These are phyloP conservation scores for Caenorhabditis afra DNA, from an alignment of 2,888 invertebrate genomes.

Conservation along the genomic window DNA sequence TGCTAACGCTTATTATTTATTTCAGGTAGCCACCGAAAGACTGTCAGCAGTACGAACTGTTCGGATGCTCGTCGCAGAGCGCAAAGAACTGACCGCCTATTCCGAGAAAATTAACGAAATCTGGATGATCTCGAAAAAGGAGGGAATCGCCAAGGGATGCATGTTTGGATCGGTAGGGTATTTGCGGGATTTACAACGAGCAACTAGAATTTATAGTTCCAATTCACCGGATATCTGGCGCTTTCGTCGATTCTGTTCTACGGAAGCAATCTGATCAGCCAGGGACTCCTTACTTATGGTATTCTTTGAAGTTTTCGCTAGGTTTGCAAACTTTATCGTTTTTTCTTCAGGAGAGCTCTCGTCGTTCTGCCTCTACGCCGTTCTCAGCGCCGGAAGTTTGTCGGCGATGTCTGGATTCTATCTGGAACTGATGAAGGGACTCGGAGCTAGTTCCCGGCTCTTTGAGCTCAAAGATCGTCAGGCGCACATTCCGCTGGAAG, in stretches of 20 bases:
- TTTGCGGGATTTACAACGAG: no score
- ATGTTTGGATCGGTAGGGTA: slow-evolving; percentile 89
- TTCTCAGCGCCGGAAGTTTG: slow-evolving; percentile 76
- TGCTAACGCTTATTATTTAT: background rate
- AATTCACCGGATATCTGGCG: slow-evolving; percentile 78
- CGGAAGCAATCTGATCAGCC: slow-evolving; percentile 76
- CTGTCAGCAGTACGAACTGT: slow-evolving; percentile 94
- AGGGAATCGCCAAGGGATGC: slow-evolving; percentile 89
- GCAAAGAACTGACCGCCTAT: slow-evolving; percentile 85
- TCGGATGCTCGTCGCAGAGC: slow-evolving; percentile 92
- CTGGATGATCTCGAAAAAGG: slow-evolving; percentile 88
- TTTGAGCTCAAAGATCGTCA: slow-evolving; percentile 91
- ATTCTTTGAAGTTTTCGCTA: background rate
- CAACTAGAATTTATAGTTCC: slow-evolving; percentile 68
- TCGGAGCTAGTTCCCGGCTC: slow-evolving; percentile 92
- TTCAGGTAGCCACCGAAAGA: slow-evolving; percentile 88
- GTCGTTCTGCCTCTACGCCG: slow-evolving; percentile 93
- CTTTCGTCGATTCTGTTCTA: slow-evolving; percentile 79
- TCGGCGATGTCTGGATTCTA: slow-evolving; percentile 85
- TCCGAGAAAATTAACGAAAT: slow-evolving; percentile 85
- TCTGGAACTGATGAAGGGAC: slow-evolving; percentile 83
- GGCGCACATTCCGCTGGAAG: slow-evolving; percentile 87
- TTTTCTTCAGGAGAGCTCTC: slow-evolving; percentile 90
- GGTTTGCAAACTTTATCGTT: no score
- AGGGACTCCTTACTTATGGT: slow-evolving; percentile 78